Percentiles rank a stretch among this genome's conserved stretches.
Evolutionary conservation across 2,113 vertebrate species (phyloP).

Genomic region (Calidris pygmaea): DNA sequence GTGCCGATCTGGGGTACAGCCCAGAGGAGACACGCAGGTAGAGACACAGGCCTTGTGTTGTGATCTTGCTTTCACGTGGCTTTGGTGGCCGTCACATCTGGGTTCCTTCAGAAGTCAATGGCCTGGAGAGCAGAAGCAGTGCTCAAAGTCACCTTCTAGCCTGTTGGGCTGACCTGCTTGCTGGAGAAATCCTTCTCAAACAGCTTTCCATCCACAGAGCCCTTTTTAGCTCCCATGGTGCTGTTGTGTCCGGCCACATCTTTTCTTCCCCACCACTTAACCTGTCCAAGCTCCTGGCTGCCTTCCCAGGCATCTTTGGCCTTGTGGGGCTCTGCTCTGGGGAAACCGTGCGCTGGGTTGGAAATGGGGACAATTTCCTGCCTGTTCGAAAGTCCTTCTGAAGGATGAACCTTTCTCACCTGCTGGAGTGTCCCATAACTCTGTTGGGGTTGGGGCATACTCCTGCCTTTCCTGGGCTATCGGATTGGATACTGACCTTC

Average conservation of each 20-base stretch:
- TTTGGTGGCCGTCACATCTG: neutral
- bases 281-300: neutral
- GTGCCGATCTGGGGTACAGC: fast-evolving
- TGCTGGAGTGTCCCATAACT: neutral
- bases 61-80: neutral
- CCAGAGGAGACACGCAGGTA: neutral
- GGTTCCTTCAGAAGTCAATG: neutral
- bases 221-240: neutral
- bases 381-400: neutral
- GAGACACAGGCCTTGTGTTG: neutral
- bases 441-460: neutral
- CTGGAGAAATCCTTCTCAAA: neutral
- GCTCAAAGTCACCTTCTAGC: neutral
- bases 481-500: neutral
- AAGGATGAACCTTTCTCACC: neutral
- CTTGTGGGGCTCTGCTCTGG: neutral
- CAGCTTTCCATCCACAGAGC: neutral
- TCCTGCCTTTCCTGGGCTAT: neutral
- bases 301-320: neutral
- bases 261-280: neutral
- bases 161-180: neutral
- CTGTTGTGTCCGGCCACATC: neutral
- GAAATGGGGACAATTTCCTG: neutral
- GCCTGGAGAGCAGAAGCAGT: neutral
- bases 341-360: neutral